Conservation (phyloP, 1,140 invertebrate genomes). For the Zaprionus davidi region DNA sequence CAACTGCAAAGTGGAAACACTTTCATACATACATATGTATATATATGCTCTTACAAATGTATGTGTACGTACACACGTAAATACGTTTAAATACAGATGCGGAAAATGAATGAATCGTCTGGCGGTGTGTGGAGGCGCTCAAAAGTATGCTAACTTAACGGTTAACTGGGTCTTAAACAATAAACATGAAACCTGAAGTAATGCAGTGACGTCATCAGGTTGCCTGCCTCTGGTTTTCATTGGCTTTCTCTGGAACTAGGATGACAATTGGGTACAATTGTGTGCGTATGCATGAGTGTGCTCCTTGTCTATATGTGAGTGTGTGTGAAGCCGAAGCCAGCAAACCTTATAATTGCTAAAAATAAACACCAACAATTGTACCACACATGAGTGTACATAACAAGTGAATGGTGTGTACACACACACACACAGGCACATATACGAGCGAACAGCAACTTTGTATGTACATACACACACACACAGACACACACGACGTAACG, state of each 20-base stretch:
- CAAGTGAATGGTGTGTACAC: slow-evolving; percentile 7
- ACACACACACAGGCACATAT: slow-evolving; percentile 3
- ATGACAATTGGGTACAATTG: slow-evolving; percentile 10
- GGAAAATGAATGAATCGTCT: not conserved
- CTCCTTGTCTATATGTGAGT: not conserved
- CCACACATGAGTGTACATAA: slow-evolving; percentile 7
- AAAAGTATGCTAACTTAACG: slow-evolving; percentile 11
- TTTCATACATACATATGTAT: not conserved
- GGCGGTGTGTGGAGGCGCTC: not conserved
- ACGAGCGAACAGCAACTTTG: not conserved
- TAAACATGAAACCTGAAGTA: slow-evolving; percentile 6
- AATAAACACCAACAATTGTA: slow-evolving; percentile 56
- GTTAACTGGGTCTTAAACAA: slow-evolving; percentile 8
- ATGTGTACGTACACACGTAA: slow-evolving; percentile 8
- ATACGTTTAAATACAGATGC: slow-evolving; percentile 5
- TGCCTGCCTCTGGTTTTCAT: not conserved
- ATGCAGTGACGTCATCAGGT: slow-evolving; percentile 18
- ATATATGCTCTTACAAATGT: not conserved
- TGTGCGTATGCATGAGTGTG: slow-evolving; percentile 1
- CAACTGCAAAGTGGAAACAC: slow-evolving; percentile 6
- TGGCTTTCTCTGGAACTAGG: not conserved
- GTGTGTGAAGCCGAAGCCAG: slow-evolving; percentile 33
- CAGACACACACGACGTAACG: slow-evolving; percentile 19
- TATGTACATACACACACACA: slow-evolving; percentile 9
- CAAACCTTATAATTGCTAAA: slow-evolving; percentile 62